These are phyloP conservation scores for Noctua janthina DNA, from an alignment of 2,888 invertebrate species.

Conservation along the genomic window DNA sequence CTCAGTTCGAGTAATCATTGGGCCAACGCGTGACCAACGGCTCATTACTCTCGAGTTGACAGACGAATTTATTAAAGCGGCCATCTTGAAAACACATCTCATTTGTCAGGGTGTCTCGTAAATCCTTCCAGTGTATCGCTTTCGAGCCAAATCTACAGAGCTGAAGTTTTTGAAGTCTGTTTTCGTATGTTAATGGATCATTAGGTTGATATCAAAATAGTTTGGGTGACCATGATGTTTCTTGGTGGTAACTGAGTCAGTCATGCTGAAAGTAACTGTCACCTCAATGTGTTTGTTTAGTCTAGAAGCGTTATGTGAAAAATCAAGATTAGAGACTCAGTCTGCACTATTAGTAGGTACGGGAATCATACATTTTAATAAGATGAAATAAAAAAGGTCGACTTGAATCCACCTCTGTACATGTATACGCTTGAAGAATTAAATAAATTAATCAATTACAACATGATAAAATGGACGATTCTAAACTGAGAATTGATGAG, in stretches of 20 bases:
- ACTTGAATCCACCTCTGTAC: neutral
- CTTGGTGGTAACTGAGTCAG: neutral
- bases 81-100: slow-evolving; percentile 67
- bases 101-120: slow-evolving; percentile 73
- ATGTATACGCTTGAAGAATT: neutral
- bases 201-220: slow-evolving; percentile 52
- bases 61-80: slow-evolving; percentile 79
- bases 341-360: neutral
- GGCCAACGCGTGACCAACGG: slow-evolving; percentile 65
- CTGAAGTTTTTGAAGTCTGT: slow-evolving; percentile 45
- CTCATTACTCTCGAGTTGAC: slow-evolving; percentile 80
- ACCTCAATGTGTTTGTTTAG: neutral
- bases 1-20: slow-evolving; percentile 71
- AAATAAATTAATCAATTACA: neutral
- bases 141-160: slow-evolving; percentile 31
- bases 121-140: slow-evolving; percentile 63
- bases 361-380: neutral
- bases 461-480: neutral
- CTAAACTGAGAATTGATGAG: slow-evolving; percentile 7
- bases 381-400: neutral
- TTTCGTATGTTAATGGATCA: slow-evolving; percentile 53
- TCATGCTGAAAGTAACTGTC: neutral
- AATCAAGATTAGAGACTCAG: neutral
- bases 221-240: neutral
- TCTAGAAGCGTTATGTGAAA: neutral